These are phyloP conservation scores for Oligia latruncula DNA, from an alignment of 2,888 invertebrate genomes.

Conservation along the genomic window DNA sequence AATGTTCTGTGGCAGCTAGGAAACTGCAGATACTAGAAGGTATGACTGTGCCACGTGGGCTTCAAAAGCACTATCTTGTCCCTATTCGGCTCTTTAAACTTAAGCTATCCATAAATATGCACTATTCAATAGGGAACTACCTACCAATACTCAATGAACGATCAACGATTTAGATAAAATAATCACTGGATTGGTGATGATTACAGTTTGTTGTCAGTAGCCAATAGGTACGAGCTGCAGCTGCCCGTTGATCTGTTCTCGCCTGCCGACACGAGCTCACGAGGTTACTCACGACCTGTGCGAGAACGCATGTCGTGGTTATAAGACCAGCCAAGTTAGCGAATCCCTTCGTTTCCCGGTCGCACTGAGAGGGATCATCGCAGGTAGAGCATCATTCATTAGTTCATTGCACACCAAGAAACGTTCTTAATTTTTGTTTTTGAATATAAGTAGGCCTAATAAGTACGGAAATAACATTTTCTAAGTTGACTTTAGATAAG, in stretches of 20 bases:
- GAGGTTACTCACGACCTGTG: not conserved
- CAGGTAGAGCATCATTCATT: not conserved
- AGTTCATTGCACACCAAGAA: not conserved
- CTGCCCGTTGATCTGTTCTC: no score
- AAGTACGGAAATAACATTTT: constrained; percentile 3
- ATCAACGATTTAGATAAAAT: not conserved
- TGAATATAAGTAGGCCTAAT: no score
- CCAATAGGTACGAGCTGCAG: not conserved
- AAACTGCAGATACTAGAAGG: not conserved
- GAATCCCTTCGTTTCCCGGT: not conserved
- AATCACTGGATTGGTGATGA: not conserved
- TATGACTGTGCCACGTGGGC: not conserved
- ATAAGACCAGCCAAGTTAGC: not conserved
- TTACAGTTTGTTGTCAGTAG: not conserved
- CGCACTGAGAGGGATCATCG: not conserved
- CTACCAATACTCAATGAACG: not conserved
- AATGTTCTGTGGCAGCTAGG: not conserved
- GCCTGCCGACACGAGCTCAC: not conserved
- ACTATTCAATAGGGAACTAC: not conserved
- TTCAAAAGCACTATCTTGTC: not conserved
- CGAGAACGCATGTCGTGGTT: not conserved
- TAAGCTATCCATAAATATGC: not conserved
- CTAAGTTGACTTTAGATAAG: not conserved
- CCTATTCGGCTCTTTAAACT: not conserved
- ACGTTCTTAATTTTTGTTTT: not conserved